A percentile compares a stretch with the other conserved stretches of the same genome.
These are phyloP conservation scores for Arrhamphus sclerolepis DNA, from an alignment of 2,797 vertebrate genomes.

Conservation along the genomic window DNA sequence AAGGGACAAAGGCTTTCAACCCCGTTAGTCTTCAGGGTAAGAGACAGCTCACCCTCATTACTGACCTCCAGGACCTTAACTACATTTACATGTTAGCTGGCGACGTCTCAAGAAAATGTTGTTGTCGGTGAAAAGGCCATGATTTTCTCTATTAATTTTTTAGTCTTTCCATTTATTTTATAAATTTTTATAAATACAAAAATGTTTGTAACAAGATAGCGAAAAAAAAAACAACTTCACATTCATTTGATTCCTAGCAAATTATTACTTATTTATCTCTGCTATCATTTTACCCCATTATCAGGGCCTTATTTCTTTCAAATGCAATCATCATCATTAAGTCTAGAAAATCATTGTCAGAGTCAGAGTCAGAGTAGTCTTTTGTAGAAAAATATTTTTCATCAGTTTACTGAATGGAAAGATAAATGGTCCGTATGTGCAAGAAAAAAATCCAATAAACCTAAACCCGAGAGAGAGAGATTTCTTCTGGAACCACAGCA, in stretches of 20 bases:
- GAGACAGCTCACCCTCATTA: constrained; percentile 51
- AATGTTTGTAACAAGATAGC: constrained; percentile 29
- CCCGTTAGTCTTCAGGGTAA: constrained; percentile 48
- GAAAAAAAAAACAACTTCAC: constrained; percentile 30
- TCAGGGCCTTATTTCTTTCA: constrained; percentile 55
- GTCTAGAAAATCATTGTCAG: constrained; percentile 61
- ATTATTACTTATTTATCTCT: constrained; percentile 54
- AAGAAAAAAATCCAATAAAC: constrained; percentile 64
- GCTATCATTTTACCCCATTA: constrained; percentile 45
- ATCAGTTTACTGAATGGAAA: constrained; percentile 73
- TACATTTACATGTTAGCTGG: constrained; percentile 21
- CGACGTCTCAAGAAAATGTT: constrained; percentile 45
- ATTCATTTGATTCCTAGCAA: constrained; percentile 44
- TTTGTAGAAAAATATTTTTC: constrained; percentile 61
- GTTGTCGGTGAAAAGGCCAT: constrained; percentile 14
- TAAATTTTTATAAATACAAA: constrained; percentile 21
- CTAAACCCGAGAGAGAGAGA: constrained; percentile 41
- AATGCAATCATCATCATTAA: constrained; percentile 60
- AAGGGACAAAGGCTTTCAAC: constrained; percentile 57
- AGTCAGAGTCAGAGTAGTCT: too few relatives aligned
- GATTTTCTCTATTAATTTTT: constrained; percentile 36
- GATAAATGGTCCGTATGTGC: constrained; percentile 58
- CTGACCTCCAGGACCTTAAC: constrained; percentile 46
- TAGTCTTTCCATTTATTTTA: not conserved
- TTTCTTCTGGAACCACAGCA: constrained; percentile 57